A percentile compares a stretch with the other conserved stretches of the same genome.
Conservation (phyloP, 2,113 vertebrate genomes). For the Eulemur macaco region DNA sequence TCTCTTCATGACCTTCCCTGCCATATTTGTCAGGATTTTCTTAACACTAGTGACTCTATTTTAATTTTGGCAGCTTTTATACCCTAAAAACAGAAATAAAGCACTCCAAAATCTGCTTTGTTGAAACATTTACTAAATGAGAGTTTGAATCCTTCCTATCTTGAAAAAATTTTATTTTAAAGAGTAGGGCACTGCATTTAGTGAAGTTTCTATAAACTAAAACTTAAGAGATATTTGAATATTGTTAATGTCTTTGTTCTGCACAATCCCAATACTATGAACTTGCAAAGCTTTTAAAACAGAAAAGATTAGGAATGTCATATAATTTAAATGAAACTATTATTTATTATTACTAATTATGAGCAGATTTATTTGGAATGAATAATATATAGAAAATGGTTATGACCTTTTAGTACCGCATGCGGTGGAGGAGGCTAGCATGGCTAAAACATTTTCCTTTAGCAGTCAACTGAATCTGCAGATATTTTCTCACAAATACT, state of each 20-base stretch:
- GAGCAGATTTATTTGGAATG: constrained; percentile 70
- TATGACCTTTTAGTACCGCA: constrained; percentile 57
- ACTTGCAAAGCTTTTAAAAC: constrained; percentile 74
- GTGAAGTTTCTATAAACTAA: constrained; percentile 52
- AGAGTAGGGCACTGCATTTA: background rate
- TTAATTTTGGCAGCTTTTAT: too few relatives aligned
- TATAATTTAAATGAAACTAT: constrained; percentile 65
- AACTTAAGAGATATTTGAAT: constrained; percentile 44
- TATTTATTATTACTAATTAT: constrained; percentile 74
- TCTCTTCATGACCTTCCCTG: too few relatives aligned
- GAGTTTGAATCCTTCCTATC: background rate
- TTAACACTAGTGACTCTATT: too few relatives aligned
- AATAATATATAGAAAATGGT: constrained; percentile 64
- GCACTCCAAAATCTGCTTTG: background rate
- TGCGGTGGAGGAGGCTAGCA: background rate
- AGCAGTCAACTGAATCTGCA: constrained; percentile 18
- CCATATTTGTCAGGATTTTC: too few relatives aligned
- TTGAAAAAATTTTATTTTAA: constrained; percentile 44
- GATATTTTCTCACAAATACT: constrained; percentile 14
- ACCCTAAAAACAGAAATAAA: background rate
- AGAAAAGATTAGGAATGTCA: constrained; percentile 57
- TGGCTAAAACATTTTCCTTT: constrained; percentile 50
- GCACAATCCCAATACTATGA: constrained; percentile 46
- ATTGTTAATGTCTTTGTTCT: constrained; percentile 60
- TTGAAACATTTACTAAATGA: background rate